Conservation (phyloP, 2,113 vertebrate species). For the Pelecanoides urinatrix region DNA sequence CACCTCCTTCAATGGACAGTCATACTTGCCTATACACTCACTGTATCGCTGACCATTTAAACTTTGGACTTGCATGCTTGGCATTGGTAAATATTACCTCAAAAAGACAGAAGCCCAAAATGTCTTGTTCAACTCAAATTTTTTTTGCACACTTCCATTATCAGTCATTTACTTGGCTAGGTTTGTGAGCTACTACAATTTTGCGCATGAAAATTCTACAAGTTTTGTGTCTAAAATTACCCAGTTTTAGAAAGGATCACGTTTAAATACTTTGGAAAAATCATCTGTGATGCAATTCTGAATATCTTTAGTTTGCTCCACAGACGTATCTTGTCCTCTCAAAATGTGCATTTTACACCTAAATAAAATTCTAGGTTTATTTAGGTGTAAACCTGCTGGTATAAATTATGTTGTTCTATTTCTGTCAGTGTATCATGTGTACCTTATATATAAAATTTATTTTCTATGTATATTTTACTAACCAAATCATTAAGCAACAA, state of each 20-base stretch:
- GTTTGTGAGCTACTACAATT: not conserved
- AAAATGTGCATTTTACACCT: not conserved
- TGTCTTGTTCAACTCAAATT: not conserved
- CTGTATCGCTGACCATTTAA: not conserved
- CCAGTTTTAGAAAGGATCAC: not conserved
- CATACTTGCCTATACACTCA: not conserved
- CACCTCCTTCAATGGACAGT: not conserved
- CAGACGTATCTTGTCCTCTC: not conserved
- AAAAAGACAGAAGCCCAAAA: not conserved
- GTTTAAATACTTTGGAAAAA: not conserved
- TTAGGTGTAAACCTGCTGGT: not conserved
- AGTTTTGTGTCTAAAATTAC: not conserved
- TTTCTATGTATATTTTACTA: not conserved
- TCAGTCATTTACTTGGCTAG: not conserved
- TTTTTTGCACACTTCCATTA: not conserved
- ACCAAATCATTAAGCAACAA: not conserved
- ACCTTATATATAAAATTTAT: not conserved
- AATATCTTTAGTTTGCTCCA: not conserved
- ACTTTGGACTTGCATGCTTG: not conserved
- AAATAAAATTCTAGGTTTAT: not conserved
- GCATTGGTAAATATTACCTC: not conserved
- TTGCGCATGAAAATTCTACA: not conserved
- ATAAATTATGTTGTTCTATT: not conserved
- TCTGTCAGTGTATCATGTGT: not conserved
- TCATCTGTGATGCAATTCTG: not conserved